A percentile compares a stretch with the other conserved stretches of the same genome.
Conservation (phyloP, 2,888 invertebrate genomes). For the Limenitis camilla region DNA sequence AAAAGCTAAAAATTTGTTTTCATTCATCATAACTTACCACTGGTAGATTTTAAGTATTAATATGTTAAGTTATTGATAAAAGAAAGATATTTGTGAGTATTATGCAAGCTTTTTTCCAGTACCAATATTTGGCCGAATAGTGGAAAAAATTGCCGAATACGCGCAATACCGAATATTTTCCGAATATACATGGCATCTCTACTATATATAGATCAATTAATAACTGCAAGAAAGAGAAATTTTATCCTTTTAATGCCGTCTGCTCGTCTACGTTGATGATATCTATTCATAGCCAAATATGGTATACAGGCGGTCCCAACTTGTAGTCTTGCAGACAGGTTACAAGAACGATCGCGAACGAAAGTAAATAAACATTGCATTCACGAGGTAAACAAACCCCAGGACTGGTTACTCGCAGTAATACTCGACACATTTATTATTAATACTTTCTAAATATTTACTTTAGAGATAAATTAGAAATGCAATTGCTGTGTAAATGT, state of each 20-base stretch:
- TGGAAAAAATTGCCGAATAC: no score
- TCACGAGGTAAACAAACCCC: constrained; percentile 64
- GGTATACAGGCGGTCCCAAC: constrained; percentile 14
- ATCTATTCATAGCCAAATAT: constrained; percentile 5
- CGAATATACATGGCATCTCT: no score
- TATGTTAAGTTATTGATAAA: no score
- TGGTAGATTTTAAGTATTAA: no score
- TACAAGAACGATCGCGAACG: constrained; percentile 38
- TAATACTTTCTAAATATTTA: constrained; percentile 49
- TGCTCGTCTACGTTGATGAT: constrained; percentile 3
- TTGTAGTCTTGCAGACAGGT: constrained; percentile 34
- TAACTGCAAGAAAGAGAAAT: constrained; percentile 2
- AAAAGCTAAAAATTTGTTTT: no score
- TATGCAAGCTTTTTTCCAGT: no score
- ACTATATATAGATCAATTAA: neutral
- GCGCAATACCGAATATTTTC: no score
- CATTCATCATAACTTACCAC: no score
- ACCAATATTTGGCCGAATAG: no score
- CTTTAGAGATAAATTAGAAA: neutral
- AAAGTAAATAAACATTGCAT: constrained; percentile 68
- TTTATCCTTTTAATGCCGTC: constrained; percentile 7
- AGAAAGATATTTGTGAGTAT: no score
- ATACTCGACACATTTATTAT: constrained; percentile 28
- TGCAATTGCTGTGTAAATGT: neutral
- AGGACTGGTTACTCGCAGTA: constrained; percentile 38